Base-by-base conservation (phyloP, 2,113 vertebrate species). In the Indicator maculatus region DNA sequence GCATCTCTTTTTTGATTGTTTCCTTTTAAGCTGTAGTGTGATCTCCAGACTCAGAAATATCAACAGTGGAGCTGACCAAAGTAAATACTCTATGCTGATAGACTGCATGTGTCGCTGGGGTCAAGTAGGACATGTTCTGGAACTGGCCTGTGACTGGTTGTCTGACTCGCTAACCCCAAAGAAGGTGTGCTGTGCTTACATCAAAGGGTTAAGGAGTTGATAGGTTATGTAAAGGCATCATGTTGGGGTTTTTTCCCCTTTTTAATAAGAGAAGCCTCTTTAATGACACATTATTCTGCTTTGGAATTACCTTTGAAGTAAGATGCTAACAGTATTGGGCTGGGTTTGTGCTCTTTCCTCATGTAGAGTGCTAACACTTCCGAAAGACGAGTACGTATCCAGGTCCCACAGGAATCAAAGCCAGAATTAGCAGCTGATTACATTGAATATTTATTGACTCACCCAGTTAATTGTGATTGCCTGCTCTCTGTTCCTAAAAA, bases 41-140 rank as follows among this genome's bases (percentile, higher is more conserved):
- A 89, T 99, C 75, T 98, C 99, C 87, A 98, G 95, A 45, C 96
- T 99, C 96, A 98, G 97, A 90, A 98, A 93, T 93, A 95, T 98
- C 88, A 98, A 98, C 56, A 77, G 70, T 15, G 98, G 95, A 44
- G 94, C 97, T 6, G 85, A 81, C 24, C 97, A 97, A 65, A 93
- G 88, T 16, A 97, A 97, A 87, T 99, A 98, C 70, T 95, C 96
- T 23, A 95, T 96, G 64, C 96, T 99, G 85, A 96, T 99, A 5
- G 98, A 99, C 97, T 99, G 99, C 91, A 83, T 99, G 55, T 99
- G 99, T 95, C 96, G 97, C 91, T 99, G 99, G 99, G 99, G 98
- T 12, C 98, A 98, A 93, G 97, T 98, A 44, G 97, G 97, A 15
- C 97, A 98, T 23, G 1, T 99, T 78, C n/a, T 99, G 31, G 98